Percentiles rank a stretch among this genome's conserved stretches.
Conservation (phyloP, 2,113 vertebrate genomes). For the Poecilia latipinna region DNA sequence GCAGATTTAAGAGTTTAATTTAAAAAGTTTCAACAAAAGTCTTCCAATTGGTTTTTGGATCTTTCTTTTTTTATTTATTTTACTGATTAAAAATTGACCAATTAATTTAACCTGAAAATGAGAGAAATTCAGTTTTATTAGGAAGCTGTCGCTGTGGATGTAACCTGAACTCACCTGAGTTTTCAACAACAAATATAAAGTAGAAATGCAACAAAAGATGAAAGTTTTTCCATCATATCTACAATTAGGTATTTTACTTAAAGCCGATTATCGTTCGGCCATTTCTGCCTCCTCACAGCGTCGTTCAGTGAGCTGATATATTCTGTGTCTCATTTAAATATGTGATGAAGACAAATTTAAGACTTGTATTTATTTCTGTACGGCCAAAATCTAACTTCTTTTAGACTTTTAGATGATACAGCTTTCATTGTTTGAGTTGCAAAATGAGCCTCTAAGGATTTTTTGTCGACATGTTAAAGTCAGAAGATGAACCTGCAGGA, state of each 20-base stretch:
- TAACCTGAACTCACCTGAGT: neutral
- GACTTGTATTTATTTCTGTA: slow-evolving; percentile 79
- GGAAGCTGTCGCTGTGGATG: neutral
- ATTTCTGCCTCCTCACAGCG: slow-evolving; percentile 12
- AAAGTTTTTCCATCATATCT: neutral
- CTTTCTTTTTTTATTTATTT: no score
- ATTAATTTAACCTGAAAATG: neutral
- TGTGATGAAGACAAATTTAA: slow-evolving; percentile 70
- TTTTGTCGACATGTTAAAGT: slow-evolving; percentile 13
- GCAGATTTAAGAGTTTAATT: no score
- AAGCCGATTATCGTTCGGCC: slow-evolving; percentile 32
- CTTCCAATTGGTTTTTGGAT: neutral
- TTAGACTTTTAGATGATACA: slow-evolving; percentile 62
- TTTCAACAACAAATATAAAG: neutral
- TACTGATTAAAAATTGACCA: neutral
- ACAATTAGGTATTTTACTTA: neutral
- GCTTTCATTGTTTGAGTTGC: slow-evolving; percentile 56
- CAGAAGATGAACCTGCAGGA: slow-evolving; percentile 56
- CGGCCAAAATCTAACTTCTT: slow-evolving; percentile 75
- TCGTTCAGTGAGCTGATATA: slow-evolving; percentile 60
- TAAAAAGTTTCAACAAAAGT: neutral
- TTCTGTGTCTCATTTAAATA: slow-evolving; percentile 68
- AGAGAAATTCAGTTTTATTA: neutral
- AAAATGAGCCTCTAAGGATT: slow-evolving; percentile 22
- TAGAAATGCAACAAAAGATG: neutral